A percentile compares a stretch with the other conserved stretches of the same genome.
These are phyloP conservation scores for Drosophila paracracens DNA, from an alignment of 2,888 invertebrate species.

Conservation along the genomic window DNA sequence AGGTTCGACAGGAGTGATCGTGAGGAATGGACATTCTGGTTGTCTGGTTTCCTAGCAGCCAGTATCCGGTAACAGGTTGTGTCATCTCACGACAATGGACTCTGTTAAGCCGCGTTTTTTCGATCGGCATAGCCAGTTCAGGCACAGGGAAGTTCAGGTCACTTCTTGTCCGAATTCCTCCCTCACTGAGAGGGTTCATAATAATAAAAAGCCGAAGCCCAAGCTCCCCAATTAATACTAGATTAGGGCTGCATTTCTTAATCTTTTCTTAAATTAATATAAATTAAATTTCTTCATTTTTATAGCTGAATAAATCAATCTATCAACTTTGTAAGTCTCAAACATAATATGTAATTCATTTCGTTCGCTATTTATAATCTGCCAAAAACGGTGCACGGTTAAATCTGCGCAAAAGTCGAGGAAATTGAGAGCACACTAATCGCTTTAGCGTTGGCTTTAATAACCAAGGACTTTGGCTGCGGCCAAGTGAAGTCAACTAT, in stretches of 20 bases:
- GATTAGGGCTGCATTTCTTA: not conserved
- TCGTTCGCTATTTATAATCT: not conserved
- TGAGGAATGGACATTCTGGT: not conserved
- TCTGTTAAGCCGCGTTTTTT: not conserved
- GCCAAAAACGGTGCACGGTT: not conserved
- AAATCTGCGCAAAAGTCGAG: slow-evolving; percentile 29
- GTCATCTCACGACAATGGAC: no score
- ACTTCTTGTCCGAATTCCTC: not conserved
- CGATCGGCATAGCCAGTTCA: not conserved
- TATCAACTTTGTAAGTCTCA: not conserved
- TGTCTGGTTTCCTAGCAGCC: not conserved
- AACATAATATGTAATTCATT: not conserved
- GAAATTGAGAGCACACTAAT: slow-evolving; percentile 68
- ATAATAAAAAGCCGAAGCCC: not conserved
- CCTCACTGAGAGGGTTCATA: not conserved
- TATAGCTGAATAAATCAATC: not conserved
- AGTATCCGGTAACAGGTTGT: no score
- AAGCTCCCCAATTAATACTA: not conserved
- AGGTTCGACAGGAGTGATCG: not conserved
- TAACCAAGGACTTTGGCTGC: slow-evolving; percentile 15
- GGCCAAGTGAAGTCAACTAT: slow-evolving; percentile 69
- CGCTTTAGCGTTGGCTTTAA: slow-evolving; percentile 61
- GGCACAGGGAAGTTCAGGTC: not conserved
- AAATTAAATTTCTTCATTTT: not conserved
- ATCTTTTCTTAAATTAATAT: not conserved